Evolutionary conservation across 2,888 invertebrate genomes (phyloP).

Genomic region (Orchesella flavescens): DNA sequence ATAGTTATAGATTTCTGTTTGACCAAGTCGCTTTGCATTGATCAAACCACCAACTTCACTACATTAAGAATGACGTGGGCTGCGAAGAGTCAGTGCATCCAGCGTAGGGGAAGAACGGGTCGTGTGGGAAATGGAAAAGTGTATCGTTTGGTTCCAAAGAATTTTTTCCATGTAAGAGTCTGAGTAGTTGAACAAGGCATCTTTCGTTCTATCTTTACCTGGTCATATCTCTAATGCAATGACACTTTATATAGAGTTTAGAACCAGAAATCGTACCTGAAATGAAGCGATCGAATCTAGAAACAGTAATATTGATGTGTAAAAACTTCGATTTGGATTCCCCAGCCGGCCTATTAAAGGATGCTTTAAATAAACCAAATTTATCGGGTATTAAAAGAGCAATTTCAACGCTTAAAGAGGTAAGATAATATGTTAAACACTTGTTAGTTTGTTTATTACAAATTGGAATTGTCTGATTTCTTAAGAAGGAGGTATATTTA

Average conservation of each 20-base stretch:
- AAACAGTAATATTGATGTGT: conserved; percentile 85
- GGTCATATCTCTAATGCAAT: not conserved
- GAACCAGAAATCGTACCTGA: conserved; percentile 80
- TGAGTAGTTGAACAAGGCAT: not conserved
- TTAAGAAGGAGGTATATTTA: no score
- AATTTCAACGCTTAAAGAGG: conserved; percentile 87
- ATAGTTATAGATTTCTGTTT: conserved; percentile 95
- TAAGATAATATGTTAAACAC: conserved; percentile 72
- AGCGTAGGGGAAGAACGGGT: conserved; percentile 92
- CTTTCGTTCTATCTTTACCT: not conserved
- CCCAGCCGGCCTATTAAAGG: conserved; percentile 85
- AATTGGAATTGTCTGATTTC: no score
- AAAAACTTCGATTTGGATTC: conserved; percentile 88
- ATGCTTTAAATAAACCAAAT: conserved; percentile 90
- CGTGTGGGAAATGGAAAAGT: conserved; percentile 80
- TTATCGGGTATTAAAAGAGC: conserved; percentile 87
- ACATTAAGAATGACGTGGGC: conserved; percentile 89
- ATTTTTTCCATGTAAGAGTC: conserved; percentile 75
- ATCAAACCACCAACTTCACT: conserved; percentile 85
- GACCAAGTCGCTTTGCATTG: conserved; percentile 86
- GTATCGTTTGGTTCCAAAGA: conserved; percentile 83
- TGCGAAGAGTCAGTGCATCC: conserved; percentile 89
- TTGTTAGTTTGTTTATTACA: no score
- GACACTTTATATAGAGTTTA: conserved; percentile 47
- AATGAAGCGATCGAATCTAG: conserved; percentile 87